Percentiles rank a stretch among this genome's conserved stretches.
Conservation (phyloP, 2,797 vertebrate species). For the Phalanger gymnotis region DNA sequence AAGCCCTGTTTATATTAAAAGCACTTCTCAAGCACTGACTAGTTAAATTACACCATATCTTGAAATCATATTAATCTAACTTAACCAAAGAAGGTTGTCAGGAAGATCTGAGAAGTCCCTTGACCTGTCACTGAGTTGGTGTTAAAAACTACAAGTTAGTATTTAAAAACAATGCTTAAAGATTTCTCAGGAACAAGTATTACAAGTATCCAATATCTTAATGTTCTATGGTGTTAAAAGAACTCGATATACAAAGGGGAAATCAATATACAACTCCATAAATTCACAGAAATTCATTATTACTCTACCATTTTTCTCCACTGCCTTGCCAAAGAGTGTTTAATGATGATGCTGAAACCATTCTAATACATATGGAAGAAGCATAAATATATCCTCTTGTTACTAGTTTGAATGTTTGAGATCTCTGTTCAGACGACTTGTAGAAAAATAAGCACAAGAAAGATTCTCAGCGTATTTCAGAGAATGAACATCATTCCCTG, state of each 20-base stretch:
- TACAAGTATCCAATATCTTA: background rate
- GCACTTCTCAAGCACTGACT: background rate
- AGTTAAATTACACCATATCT: background rate
- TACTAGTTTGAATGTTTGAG: background rate
- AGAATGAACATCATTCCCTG: background rate
- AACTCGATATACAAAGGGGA: background rate
- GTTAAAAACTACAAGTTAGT: background rate
- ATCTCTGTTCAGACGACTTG: slow-evolving; percentile 11
- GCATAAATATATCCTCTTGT: background rate
- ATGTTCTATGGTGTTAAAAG: background rate
- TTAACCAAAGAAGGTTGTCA: background rate
- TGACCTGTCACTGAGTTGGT: background rate
- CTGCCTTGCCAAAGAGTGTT: background rate
- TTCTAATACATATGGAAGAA: background rate
- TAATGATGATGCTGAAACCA: background rate
- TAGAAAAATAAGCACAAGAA: slow-evolving; percentile 11
- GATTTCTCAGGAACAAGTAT: background rate
- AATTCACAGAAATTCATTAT: background rate
- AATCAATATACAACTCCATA: background rate
- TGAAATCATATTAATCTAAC: background rate
- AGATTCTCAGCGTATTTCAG: background rate
- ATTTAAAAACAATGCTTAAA: background rate
- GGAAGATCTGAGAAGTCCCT: background rate
- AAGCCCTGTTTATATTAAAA: background rate
- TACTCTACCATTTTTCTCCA: background rate